Evolutionary conservation across 2,888 invertebrate genomes (phyloP).

Genomic region (Hypena proboscidalis): DNA sequence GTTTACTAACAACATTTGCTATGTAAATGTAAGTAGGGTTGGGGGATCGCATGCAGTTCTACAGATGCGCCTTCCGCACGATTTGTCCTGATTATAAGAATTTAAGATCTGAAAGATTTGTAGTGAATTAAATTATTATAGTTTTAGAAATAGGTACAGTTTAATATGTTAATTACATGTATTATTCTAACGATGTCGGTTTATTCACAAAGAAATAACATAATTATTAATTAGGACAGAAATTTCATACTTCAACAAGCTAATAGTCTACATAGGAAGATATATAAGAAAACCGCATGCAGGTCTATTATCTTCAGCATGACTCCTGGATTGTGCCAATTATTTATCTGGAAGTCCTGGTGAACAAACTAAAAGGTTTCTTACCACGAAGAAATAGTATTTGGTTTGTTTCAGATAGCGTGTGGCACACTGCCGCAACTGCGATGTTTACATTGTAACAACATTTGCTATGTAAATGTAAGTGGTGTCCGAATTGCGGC

Average conservation of each 20-base stretch:
- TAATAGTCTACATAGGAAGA: no score
- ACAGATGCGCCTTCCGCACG: conserved; percentile 36
- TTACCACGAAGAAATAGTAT: conserved; percentile 21
- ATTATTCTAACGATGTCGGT: no score
- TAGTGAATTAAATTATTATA: no score
- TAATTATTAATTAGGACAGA: no score
- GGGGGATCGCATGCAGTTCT: conserved; percentile 39
- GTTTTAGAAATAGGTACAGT: no score
- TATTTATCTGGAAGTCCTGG: no score
- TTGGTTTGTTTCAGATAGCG: conserved; percentile 24
- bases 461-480: conserved; percentile 47
- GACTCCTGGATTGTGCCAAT: conserved; percentile 37
- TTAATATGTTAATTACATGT: no score
- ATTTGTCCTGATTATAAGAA: no score
- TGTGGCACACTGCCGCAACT: conserved; percentile 21
- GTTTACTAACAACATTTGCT: conserved; percentile 42
- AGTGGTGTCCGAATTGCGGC: conserved; percentile 30
- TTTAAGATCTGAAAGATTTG: no score
- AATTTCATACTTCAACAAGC: no score
- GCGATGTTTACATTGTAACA: conserved; percentile 35
- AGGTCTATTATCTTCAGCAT: conserved; percentile 34
- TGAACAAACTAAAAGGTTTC: conserved; percentile 27
- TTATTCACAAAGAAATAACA: no score
- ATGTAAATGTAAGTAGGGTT: conserved; percentile 44
- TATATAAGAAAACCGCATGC: no score